Evolutionary conservation across 2,113 vertebrate genomes (phyloP).

Genomic region (Gymnorhina tibicen): DNA sequence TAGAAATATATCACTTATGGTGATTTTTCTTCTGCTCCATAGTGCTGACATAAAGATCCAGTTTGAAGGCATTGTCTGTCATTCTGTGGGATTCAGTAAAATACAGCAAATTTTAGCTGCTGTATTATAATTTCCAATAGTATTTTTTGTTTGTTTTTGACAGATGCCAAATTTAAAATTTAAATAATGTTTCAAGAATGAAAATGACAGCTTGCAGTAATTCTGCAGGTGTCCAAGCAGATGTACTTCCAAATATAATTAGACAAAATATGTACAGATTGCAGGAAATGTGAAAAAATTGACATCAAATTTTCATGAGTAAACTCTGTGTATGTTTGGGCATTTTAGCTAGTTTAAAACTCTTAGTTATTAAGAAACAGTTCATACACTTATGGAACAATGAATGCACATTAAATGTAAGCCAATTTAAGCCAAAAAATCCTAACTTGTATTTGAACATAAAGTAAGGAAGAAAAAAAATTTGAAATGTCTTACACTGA

Average conservation of each 20-base stretch:
- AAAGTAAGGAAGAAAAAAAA: not conserved
- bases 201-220: conserved; percentile 84
- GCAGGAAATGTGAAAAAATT: conserved; percentile 57
- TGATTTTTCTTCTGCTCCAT: conserved; percentile 59
- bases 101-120: conserved; percentile 75
- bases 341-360: not conserved
- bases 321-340: not conserved
- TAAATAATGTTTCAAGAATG: conserved; percentile 79
- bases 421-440: not conserved
- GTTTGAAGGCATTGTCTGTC: conserved; percentile 69
- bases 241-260: conserved; percentile 80
- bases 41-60: conserved; percentile 69
- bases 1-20: conserved; percentile 73
- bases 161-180: conserved; percentile 85
- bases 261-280: conserved; percentile 72
- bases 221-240: conserved; percentile 81
- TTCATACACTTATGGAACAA: not conserved
- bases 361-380: not conserved
- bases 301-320: conserved; percentile 48
- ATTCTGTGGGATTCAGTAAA: conserved; percentile 76
- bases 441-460: not conserved
- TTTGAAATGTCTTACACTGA: not conserved
- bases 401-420: not conserved
- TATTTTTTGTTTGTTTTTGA: conserved; percentile 73
- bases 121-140: conserved; percentile 71